Percentiles rank a stretch among this genome's conserved stretches.
Conservation (phyloP, 2,113 vertebrate genomes). For the Sialia sialis region DNA sequence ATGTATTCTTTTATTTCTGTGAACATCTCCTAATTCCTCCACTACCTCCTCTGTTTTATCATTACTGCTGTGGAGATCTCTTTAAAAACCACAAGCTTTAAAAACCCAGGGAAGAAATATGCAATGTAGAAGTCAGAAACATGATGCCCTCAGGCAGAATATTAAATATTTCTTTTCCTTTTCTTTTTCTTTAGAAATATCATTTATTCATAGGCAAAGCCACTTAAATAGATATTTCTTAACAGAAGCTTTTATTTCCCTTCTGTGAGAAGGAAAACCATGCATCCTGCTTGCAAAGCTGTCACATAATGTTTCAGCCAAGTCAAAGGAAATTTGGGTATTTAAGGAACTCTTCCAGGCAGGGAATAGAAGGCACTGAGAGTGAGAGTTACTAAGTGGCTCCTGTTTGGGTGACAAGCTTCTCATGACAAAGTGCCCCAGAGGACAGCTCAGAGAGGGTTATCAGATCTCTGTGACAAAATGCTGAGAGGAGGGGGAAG, state of each 20-base stretch:
- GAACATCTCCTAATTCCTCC: not conserved
- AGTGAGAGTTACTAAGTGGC: not conserved
- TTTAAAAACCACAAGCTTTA: not conserved
- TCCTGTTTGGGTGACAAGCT: not conserved
- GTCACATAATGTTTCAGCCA: not conserved
- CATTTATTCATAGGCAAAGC: slow-evolving; percentile 1
- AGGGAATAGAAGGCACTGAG: not conserved
- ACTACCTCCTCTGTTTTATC: not conserved
- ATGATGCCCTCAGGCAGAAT: not conserved
- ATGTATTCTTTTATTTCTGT: not conserved
- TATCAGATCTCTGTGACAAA: not conserved
- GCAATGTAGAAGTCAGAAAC: not conserved
- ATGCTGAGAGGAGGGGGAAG: not conserved
- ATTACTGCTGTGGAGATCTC: not conserved
- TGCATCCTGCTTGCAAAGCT: not conserved
- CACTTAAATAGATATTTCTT: not conserved
- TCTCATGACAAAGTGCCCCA: not conserved
- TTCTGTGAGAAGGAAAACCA: not conserved
- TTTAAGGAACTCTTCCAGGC: not conserved
- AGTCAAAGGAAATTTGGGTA: not conserved
- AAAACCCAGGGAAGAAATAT: not conserved
- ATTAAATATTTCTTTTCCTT: not conserved
- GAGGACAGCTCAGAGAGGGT: not conserved
- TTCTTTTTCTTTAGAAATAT: not conserved
- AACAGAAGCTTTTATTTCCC: not conserved